Evolutionary conservation across 2,888 invertebrate species (phyloP), one percentile per base, ranked within the genome.

Genomic region (Campoletis raptor): DNA sequence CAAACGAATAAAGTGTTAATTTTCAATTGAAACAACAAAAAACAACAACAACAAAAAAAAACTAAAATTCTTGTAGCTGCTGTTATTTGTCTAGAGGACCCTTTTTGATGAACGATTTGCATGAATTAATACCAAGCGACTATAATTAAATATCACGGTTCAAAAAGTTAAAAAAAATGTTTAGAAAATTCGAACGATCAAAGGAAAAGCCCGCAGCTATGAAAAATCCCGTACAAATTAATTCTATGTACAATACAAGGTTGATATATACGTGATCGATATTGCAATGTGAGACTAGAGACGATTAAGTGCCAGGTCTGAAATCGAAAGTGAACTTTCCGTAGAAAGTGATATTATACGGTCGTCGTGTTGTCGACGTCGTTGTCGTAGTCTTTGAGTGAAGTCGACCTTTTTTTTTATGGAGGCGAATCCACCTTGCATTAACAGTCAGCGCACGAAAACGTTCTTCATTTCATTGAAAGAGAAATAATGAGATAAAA

Each of bases 301-400:
- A 82, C 69, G 83, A 85, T 88, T 72, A 83, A 85, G 79, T 81
- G 83, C 81, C 87, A 85, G 87, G 81, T 88, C 82, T 90, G 90
- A 92, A 92, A 92, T 92, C 91, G 93, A 93, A 93, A 93, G 93
- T 91, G 88, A 86, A 88, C 85, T 87, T 83, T 70, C 78, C 85
- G 87, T 92, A 92, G 93, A 93, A 93, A 93, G 93, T 92, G 92
- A 92, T 90, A 90, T 90, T 89, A 87, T 87, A 85, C 69, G 87
- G 87, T 61, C 86, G 80, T 76, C 84, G 74, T 81, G 83, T 83
- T 77, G 81, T 81, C 80, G 83, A 57, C 66, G 57, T 37, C 30
- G 76, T 78, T 52, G 77, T 66, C 77, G 67, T 67, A 40, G 36
- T 83, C 81, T 61, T 76, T 66, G 61, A 69, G 79, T 74, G 36